Evolutionary conservation across 2,888 invertebrate genomes (phyloP).

Genomic region (Epinotia ramella): DNA sequence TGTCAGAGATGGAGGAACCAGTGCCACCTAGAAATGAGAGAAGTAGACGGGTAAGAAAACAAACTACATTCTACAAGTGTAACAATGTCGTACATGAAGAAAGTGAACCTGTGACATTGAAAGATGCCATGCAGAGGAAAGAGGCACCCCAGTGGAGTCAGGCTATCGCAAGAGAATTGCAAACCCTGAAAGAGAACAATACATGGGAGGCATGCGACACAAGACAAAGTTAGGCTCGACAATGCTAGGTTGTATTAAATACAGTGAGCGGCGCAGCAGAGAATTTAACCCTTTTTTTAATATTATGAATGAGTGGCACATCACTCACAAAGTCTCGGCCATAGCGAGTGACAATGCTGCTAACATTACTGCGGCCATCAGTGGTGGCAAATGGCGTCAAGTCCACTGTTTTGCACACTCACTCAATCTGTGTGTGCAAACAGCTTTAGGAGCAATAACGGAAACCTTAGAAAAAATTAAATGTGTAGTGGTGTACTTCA

Average conservation of each 20-base stretch:
- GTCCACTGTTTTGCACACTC: slow-evolving; percentile 41
- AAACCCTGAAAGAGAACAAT: no score
- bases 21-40: no score
- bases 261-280: slow-evolving; percentile 24
- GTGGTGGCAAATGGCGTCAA: slow-evolving; percentile 39
- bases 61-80: no score
- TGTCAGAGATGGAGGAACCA: no score
- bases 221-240: slow-evolving; percentile 8
- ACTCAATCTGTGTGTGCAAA: slow-evolving; percentile 29
- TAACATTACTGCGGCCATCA: slow-evolving; percentile 44
- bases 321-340: slow-evolving; percentile 39
- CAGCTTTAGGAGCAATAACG: slow-evolving; percentile 11
- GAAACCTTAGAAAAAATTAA: slow-evolving; percentile 25
- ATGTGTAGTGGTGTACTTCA: slow-evolving; percentile 28
- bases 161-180: no score
- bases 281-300: slow-evolving; percentile 16
- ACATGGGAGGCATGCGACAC: no score
- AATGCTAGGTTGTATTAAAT: slow-evolving; percentile 34
- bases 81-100: no score
- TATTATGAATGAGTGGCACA: slow-evolving; percentile 37
- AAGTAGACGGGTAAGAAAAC: no score
- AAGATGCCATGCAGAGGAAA: no score
- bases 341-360: slow-evolving; percentile 47
- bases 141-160: no score
- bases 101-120: no score